phyloP scores from a whole-genome alignment of 2,888 invertebrate genomes.

The Cryptosula pallasiana region DNA sequence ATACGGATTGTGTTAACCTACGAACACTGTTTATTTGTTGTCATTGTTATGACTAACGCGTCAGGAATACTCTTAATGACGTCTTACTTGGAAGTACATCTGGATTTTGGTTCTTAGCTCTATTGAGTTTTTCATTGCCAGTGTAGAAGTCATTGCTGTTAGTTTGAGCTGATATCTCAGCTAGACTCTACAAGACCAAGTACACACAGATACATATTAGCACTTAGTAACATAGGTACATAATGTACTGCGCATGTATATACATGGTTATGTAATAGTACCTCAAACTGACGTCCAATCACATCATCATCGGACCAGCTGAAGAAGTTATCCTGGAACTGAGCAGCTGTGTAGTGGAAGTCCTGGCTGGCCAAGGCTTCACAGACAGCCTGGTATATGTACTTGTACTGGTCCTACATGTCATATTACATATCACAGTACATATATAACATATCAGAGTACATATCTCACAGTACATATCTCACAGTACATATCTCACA shows the following conservation, averaged over 20 bases:
- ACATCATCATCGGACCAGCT: not conserved
- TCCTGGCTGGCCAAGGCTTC: conserved; percentile 57
- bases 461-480: no score
- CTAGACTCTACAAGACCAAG: not conserved
- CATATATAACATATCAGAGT: not conserved
- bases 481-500: not conserved
- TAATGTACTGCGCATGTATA: no score
- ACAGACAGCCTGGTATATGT: conserved; percentile 22
- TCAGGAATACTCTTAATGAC: no score
- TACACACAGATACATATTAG: no score
- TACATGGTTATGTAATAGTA: no score
- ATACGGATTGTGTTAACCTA: no score
- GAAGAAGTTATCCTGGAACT: conserved; percentile 1
- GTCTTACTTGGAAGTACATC: not conserved
- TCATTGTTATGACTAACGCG: no score
- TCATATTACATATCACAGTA: not conserved
- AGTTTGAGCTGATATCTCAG: not conserved
- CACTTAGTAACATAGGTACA: no score
- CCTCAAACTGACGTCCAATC: conserved; percentile 17
- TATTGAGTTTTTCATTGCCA: conserved; percentile 2
- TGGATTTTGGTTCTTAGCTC: conserved; percentile 8
- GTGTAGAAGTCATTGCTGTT: not conserved
- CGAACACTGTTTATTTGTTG: no score
- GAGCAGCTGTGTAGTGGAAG: conserved; percentile 12
- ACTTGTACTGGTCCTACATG: conserved; percentile 21